Conservation (phyloP, 2,113 vertebrate genomes). For the Dasyornis broadbenti region DNA sequence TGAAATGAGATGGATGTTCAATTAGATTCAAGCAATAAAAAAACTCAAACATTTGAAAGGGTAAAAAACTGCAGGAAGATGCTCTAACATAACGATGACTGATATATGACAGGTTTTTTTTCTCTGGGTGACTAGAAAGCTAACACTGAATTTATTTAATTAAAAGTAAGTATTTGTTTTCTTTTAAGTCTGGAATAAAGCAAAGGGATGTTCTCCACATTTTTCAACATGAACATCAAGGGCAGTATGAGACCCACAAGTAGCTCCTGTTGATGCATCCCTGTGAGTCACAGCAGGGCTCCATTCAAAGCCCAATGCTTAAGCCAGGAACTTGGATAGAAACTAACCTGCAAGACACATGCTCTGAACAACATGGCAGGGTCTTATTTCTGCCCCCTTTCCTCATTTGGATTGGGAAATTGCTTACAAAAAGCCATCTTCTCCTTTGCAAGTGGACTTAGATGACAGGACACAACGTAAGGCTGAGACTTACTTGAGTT, state of each 20-base stretch:
- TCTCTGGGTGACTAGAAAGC: neutral
- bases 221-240: neutral
- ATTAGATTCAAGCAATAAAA: constrained; percentile 47
- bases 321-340: neutral
- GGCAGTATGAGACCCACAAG: neutral
- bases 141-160: neutral
- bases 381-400: neutral
- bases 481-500: neutral
- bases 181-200: neutral
- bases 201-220: neutral
- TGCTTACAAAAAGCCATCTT: neutral
- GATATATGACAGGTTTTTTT: neutral
- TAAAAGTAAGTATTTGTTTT: neutral
- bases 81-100: neutral
- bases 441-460: neutral
- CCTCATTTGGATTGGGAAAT: neutral
- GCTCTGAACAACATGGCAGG: neutral
- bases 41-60: constrained; percentile 7
- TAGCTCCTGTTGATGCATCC: neutral
- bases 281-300: neutral
- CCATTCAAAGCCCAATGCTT: fast-evolving
- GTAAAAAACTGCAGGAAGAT: neutral
- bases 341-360: neutral
- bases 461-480: neutral
- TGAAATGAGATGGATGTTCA: constrained; percentile 53